Base-by-base conservation (phyloP, 2,888 invertebrate genomes). In the Lochmaea capreae region DNA sequence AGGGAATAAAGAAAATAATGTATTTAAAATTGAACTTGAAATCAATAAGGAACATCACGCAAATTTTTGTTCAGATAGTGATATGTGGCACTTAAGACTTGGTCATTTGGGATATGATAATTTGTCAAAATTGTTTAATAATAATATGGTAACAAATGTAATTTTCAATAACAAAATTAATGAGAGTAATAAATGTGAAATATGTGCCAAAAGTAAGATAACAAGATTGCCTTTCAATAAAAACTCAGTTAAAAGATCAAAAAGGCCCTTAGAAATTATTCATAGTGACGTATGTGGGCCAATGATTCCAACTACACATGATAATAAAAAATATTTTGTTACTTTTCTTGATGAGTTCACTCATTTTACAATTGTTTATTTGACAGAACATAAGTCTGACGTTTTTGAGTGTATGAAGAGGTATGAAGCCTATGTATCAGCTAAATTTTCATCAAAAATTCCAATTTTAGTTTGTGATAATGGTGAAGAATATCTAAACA, bases 331-430 rank as follows among this genome's bases (percentile, higher is more conserved):
- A 18, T 49, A 65, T 65, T 65, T 52, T 65, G 16, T 65, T 18
- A 65, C 65, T n/a, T 65, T 65, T 49, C 16, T 65, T 26, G 65
- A 65, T 49, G 33, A 65, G 22, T 52, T 22, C n/a, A 22, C 65
- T 16, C 46, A 33, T 49, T 65, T 65, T 65, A 52, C 49, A 33
- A 49, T 65, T n/a, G 65, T 49, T 18, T 65, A 52, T 52, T 26
- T 22, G 14, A 26, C 49, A 22, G 22, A 65, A 65, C 12, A 12
- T 26, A 65, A 65, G 22, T 9, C 9, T 62, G 39, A 62, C 26
- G 49, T 65, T 46, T 65, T 52, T 49, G 52, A 65, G 12, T 22
- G 12, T 65, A 26, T 62, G 10, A 52, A 65, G 18, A 46, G 16
- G 5, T 65, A 52, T 65, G 65, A 52, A 22, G 65, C 65, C 12